Evolutionary conservation across 1,140 invertebrate genomes (phyloP).

Genomic region (Drosophila asahinai): DNA sequence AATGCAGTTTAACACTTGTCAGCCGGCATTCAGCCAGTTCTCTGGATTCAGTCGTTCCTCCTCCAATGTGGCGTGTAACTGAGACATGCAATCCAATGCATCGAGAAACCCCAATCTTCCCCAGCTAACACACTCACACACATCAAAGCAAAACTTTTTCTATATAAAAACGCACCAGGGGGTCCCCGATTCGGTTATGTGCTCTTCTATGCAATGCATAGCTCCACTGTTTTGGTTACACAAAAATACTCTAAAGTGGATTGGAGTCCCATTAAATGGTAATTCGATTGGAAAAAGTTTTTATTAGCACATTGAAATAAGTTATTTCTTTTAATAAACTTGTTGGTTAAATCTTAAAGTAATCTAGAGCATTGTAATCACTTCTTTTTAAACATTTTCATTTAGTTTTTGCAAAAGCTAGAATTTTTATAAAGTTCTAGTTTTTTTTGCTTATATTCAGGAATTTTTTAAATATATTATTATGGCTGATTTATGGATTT

Average conservation of each 20-base stretch:
- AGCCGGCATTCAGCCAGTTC: background rate
- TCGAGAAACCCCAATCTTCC: slow-evolving; percentile 22
- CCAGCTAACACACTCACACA: slow-evolving; percentile 37
- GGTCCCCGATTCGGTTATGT: slow-evolving; percentile 57
- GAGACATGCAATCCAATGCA: slow-evolving; percentile 73
- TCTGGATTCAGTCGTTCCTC: background rate
- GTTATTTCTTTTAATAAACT: too few relatives aligned
- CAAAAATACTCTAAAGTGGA: slow-evolving; percentile 2
- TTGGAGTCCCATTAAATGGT: background rate
- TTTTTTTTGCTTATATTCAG: too few relatives aligned
- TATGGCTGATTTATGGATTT: too few relatives aligned
- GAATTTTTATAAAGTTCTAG: too few relatives aligned
- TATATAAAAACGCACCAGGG: slow-evolving; percentile 81
- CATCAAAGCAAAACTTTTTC: slow-evolving; percentile 80
- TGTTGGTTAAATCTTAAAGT: too few relatives aligned
- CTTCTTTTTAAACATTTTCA: too few relatives aligned
- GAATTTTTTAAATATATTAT: too few relatives aligned
- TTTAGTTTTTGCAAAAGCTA: too few relatives aligned
- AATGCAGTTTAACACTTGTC: slow-evolving; percentile 80
- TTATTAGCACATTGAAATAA: background rate
- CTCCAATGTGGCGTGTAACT: slow-evolving; percentile 66
- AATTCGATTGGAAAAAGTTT: too few relatives aligned
- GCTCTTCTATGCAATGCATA: slow-evolving; percentile 46
- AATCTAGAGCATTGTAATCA: too few relatives aligned
- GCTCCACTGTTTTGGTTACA: slow-evolving; percentile 42